phyloP scores from a whole-genome alignment of 35 echinoderm and acorn worm genomes.

The Stichopus chloronotus region DNA sequence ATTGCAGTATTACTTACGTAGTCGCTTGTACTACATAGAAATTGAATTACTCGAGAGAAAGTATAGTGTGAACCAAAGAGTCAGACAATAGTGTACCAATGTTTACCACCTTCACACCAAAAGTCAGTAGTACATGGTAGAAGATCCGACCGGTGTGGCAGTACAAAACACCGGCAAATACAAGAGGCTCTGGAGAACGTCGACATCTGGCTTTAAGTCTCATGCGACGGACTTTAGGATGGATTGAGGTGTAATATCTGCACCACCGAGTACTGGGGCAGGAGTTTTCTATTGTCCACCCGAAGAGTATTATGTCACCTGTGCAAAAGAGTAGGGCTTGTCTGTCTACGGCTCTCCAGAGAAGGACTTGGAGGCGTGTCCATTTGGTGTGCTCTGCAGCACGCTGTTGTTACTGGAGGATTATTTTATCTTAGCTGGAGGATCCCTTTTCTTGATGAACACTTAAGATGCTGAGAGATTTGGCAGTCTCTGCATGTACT shows the following conservation, averaged over 20 bases:
- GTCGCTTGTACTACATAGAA: not conserved
- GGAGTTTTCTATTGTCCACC: constrained; percentile 3
- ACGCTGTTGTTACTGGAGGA: not conserved
- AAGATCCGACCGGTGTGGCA: not conserved
- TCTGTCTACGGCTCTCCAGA: constrained; percentile 1
- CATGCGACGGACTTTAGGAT: not conserved
- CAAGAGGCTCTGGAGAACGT: not conserved
- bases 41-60: not conserved
- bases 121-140: not conserved
- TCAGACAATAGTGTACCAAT: not conserved
- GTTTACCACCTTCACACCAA: not conserved
- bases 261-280: not conserved
- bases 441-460: too few species aligned
- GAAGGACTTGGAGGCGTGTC: not conserved
- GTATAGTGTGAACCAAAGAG: constrained; percentile 8
- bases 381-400: not conserved
- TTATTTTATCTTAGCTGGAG: not conserved
- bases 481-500: not conserved
- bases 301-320: not conserved
- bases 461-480: too few species aligned
- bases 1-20: too few species aligned
- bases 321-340: not conserved
- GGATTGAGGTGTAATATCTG: not conserved
- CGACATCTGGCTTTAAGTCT: not conserved
- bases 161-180: not conserved